Conservation (phyloP, 2,113 vertebrate genomes). For the Poeciliopsis prolifica region DNA sequence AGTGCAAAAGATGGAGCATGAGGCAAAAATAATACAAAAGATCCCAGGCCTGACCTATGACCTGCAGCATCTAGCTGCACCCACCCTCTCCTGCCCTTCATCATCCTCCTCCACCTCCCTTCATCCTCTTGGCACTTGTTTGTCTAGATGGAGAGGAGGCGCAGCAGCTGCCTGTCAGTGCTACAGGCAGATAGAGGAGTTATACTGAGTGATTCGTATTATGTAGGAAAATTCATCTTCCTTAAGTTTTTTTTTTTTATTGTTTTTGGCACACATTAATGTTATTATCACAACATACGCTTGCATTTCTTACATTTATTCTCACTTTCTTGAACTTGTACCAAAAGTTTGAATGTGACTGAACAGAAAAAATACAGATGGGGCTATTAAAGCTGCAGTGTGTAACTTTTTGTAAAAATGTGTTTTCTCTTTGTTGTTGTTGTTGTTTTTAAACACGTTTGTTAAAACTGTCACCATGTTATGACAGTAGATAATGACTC, state of each 20-base stretch:
- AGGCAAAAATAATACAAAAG: constrained; percentile 56
- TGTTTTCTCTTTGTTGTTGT: no score
- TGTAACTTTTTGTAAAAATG: no score
- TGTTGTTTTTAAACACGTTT: no score
- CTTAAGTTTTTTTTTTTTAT: constrained; percentile 30
- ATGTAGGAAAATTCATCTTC: constrained; percentile 43
- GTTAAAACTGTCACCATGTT: no score
- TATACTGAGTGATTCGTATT: constrained; percentile 6
- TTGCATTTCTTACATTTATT: constrained; percentile 30
- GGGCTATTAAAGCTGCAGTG: not conserved
- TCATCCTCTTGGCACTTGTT: constrained; percentile 32
- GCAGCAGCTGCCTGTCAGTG: constrained; percentile 70
- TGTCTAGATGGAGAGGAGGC: constrained; percentile 44
- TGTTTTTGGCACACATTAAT: constrained; percentile 52
- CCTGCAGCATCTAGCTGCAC: constrained; percentile 68
- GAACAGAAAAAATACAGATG: not conserved
- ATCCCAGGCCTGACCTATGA: constrained; percentile 61
- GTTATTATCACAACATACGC: constrained; percentile 17
- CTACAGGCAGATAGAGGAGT: constrained; percentile 28
- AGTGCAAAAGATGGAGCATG: constrained; percentile 1
- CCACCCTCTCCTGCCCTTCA: constrained; percentile 58
- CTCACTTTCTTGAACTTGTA: not conserved
- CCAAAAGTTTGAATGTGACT: not conserved
- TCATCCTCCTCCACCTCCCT: constrained; percentile 45
- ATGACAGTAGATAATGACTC: no score